These are phyloP conservation scores for Phylloscopus whistleri DNA, from an alignment of 2,113 vertebrate genomes.

Conservation along the genomic window DNA sequence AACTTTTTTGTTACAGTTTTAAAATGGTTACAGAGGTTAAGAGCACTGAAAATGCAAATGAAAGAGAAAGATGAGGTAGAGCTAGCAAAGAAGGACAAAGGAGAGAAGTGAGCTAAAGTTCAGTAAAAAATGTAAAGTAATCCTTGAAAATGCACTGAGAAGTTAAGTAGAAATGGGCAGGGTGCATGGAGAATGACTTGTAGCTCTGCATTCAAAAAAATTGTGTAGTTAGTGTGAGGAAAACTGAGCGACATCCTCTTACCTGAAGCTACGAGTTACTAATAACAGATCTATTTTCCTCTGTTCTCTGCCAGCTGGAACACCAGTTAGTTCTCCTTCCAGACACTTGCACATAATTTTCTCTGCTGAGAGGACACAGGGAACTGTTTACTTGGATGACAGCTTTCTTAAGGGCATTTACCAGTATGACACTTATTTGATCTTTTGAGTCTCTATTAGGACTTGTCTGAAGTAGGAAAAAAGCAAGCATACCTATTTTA, in stretches of 20 bases:
- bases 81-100: neutral
- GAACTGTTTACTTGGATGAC: neutral
- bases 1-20: neutral
- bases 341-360: neutral
- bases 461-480: neutral
- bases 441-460: neutral
- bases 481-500: neutral
- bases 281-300: neutral
- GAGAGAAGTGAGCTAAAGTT: neutral
- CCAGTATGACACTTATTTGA: neutral
- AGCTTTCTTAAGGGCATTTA: neutral
- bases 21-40: neutral
- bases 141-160: neutral
- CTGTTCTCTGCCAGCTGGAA: neutral
- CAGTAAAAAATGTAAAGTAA: neutral
- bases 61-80: neutral
- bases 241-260: neutral
- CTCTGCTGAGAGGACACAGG: neutral
- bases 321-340: neutral
- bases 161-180: neutral
- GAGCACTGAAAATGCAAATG: neutral
- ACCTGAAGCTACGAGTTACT: neutral
- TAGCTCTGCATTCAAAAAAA: neutral
- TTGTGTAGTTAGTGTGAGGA: fast-evolving
- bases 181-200: neutral